A percentile compares a stretch with the other conserved stretches of the same genome.
Evolutionary conservation across 53 echinoderm and acorn worm genomes (phyloP).

Genomic region (Luidia sarsii): DNA sequence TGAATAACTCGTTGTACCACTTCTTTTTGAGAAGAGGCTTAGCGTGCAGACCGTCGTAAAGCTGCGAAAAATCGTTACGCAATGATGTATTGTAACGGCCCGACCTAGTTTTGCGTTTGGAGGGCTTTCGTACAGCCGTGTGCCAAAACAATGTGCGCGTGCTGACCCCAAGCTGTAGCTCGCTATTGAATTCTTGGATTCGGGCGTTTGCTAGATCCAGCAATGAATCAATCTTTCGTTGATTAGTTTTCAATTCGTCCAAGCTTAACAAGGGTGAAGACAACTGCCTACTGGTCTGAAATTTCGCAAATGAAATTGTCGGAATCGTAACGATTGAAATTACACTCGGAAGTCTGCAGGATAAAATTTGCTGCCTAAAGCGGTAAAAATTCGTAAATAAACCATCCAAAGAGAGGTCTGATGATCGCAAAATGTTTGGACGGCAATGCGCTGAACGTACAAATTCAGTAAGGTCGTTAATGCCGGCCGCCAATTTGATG

Average conservation of each 20-base stretch:
- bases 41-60: slow-evolving; percentile 1
- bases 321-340: slow-evolving; percentile 7
- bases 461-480: too few relatives aligned
- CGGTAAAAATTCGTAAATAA: not conserved
- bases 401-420: too few relatives aligned
- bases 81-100: not conserved
- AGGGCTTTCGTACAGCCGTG: not conserved
- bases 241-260: too few relatives aligned
- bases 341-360: not conserved
- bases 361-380: not conserved
- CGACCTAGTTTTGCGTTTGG: not conserved
- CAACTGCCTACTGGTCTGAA: too few relatives aligned
- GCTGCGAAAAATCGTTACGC: not conserved
- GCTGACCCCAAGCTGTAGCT: too few relatives aligned
- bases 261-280: too few relatives aligned
- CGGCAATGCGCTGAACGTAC: too few relatives aligned
- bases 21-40: too few relatives aligned
- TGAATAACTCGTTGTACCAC: too few relatives aligned
- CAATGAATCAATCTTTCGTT: not conserved
- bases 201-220: slow-evolving; percentile 2
- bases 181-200: not conserved
- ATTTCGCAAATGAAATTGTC: not conserved
- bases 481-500: too few relatives aligned
- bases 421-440: too few relatives aligned
- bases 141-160: not conserved